Percentiles rank a stretch among this genome's conserved stretches.
Conservation (phyloP, 2,113 vertebrate genomes). For the Entomyzon cyanotis region DNA sequence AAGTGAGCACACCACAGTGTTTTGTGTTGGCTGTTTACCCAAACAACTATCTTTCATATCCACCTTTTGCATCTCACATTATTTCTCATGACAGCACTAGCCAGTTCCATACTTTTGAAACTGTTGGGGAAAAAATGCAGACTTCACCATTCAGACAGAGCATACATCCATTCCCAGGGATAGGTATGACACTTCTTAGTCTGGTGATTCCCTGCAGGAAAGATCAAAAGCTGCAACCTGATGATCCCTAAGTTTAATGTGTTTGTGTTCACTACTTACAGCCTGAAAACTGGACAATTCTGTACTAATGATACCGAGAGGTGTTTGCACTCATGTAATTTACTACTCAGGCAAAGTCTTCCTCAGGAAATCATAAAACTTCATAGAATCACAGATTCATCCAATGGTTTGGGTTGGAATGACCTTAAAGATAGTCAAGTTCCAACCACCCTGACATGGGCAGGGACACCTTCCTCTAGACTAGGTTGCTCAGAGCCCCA, state of each 20-base stretch:
- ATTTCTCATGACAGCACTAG: not conserved
- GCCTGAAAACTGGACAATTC: not conserved
- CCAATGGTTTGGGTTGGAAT: not conserved
- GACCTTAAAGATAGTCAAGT: not conserved
- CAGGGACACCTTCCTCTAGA: not conserved
- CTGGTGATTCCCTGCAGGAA: not conserved
- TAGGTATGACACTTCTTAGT: not conserved
- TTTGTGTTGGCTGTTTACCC: not conserved
- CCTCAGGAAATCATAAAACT: not conserved
- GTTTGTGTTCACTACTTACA: not conserved
- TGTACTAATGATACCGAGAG: not conserved
- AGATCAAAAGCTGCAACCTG: not conserved
- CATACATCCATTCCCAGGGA: not conserved
- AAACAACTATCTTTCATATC: not conserved
- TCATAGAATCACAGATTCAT: not conserved
- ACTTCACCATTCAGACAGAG: not conserved
- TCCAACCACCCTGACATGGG: not conserved
- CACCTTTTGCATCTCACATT: not conserved
- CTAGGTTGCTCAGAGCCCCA: not conserved
- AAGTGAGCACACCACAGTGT: not conserved
- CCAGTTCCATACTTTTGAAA: not conserved
- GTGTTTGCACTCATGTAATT: not conserved
- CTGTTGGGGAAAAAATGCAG: not conserved
- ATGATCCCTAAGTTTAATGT: not conserved
- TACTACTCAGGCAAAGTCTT: not conserved